Evolutionary conservation across 53 echinoderm and acorn worm species (phyloP).

Genomic region (Holothuria scabra): DNA sequence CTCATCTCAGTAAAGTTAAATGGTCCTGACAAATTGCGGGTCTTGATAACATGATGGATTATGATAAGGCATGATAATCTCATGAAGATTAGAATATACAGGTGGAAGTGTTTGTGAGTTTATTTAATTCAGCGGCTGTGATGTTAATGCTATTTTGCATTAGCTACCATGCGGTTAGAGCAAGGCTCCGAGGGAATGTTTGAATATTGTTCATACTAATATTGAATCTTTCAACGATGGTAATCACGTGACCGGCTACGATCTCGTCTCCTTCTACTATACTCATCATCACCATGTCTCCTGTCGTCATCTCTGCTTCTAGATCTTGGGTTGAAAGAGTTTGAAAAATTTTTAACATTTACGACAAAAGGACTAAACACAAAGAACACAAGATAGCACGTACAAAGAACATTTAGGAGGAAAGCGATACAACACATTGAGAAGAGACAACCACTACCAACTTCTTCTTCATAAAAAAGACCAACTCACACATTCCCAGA

Average conservation of each 20-base stretch:
- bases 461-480: background rate
- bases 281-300: conserved; percentile 56
- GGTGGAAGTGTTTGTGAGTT: conserved; percentile 11
- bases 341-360: conserved; percentile 42
- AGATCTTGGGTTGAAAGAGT: conserved; percentile 54
- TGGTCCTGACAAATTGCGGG: too few species aligned
- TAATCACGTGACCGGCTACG: conserved; percentile 59
- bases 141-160: background rate
- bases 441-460: conserved; percentile 1
- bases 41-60: background rate
- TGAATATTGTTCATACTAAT: conserved; percentile 37
- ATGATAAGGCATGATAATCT: background rate
- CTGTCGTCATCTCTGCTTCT: conserved; percentile 43
- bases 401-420: background rate
- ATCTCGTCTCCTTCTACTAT: conserved; percentile 54
- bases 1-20: too few species aligned
- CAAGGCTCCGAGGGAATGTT: background rate
- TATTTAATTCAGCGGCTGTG: too few species aligned
- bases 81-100: conserved; percentile 1
- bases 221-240: background rate
- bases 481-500: too few species aligned
- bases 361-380: conserved; percentile 3
- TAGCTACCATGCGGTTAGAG: conserved; percentile 30
- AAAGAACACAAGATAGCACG: background rate
- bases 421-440: background rate